These are phyloP conservation scores for Drosophila pandora DNA, from an alignment of 1,140 invertebrate genomes.

Conservation along the genomic window DNA sequence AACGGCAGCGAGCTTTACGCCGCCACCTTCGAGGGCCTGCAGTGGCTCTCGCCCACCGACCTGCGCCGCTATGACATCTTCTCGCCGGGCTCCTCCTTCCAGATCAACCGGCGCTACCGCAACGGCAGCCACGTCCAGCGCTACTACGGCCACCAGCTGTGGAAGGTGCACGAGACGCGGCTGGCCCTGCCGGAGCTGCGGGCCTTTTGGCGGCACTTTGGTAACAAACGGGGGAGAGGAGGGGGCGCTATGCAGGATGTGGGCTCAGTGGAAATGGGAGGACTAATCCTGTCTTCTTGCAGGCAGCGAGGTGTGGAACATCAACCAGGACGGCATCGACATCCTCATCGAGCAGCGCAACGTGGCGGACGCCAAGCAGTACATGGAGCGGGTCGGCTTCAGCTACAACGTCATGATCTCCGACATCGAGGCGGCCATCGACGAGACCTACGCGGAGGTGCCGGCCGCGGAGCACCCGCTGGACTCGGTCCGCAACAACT, in stretches of 20 bases:
- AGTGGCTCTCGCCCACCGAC: constrained; percentile 73
- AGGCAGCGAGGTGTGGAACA: constrained; percentile 81
- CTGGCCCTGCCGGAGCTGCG: constrained; percentile 41
- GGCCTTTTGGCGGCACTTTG: constrained; percentile 63
- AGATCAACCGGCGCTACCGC: constrained; percentile 76
- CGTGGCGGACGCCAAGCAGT: constrained; percentile 85
- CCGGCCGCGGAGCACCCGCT: constrained; percentile 83
- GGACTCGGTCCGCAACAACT: constrained; percentile 69
- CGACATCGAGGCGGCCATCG: constrained; percentile 90
- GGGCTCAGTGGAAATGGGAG: too few relatives aligned
- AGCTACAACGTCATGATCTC: constrained; percentile 88
- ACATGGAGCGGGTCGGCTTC: constrained; percentile 85
- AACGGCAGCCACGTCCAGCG: constrained; percentile 59
- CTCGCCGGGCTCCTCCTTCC: constrained; percentile 69
- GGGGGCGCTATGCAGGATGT: too few relatives aligned
- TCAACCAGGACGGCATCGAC: constrained; percentile 81
- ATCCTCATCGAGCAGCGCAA: constrained; percentile 87
- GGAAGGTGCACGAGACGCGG: constrained; percentile 74
- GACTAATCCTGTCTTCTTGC: neutral
- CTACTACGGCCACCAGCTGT: constrained; percentile 70
- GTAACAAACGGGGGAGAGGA: constrained; percentile 26
- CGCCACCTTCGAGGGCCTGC: constrained; percentile 69
- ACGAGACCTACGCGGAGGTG: constrained; percentile 89
- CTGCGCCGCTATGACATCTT: constrained; percentile 68
- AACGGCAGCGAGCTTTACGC: constrained; percentile 68